These are phyloP conservation scores for Xanthia togata DNA, from an alignment of 2,888 invertebrate genomes.

Conservation along the genomic window DNA sequence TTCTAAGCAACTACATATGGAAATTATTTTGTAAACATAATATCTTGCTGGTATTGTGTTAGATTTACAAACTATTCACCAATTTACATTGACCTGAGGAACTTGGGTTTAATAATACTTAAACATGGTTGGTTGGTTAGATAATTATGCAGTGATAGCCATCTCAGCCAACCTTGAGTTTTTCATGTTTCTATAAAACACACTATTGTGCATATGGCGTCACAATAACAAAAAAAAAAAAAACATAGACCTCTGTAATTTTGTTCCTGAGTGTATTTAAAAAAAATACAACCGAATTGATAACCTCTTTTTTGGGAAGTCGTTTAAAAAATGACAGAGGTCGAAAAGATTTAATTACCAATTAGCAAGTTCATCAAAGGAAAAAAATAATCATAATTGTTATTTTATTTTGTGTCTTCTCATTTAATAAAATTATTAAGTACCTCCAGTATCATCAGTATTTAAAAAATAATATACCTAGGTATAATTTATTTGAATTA, in stretches of 20 bases:
- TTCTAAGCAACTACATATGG: constrained; percentile 18
- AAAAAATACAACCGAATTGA: no score
- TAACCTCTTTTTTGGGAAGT: no score
- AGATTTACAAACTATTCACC: constrained; percentile 19
- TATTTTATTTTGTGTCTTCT: not conserved
- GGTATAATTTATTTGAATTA: no score
- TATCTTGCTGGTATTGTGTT: constrained; percentile 16
- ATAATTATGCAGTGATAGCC: constrained; percentile 4
- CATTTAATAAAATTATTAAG: not conserved
- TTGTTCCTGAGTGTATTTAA: constrained; percentile 3
- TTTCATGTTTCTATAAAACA: not conserved
- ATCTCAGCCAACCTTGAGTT: not conserved
- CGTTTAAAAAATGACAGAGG: not conserved
- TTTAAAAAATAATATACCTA: no score
- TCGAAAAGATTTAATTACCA: not conserved
- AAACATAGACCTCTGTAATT: not conserved
- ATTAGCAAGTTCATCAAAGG: not conserved
- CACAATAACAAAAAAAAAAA: not conserved
- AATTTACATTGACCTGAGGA: constrained; percentile 8
- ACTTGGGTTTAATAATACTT: constrained; percentile 12
- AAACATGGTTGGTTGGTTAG: constrained; percentile 4
- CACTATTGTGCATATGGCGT: not conserved
- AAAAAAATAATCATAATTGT: not conserved
- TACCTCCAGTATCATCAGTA: no score
- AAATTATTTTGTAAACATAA: constrained; percentile 30